Base-by-base conservation (phyloP, 2,888 invertebrate genomes). In the Pristionchus exspectatus region DNA sequence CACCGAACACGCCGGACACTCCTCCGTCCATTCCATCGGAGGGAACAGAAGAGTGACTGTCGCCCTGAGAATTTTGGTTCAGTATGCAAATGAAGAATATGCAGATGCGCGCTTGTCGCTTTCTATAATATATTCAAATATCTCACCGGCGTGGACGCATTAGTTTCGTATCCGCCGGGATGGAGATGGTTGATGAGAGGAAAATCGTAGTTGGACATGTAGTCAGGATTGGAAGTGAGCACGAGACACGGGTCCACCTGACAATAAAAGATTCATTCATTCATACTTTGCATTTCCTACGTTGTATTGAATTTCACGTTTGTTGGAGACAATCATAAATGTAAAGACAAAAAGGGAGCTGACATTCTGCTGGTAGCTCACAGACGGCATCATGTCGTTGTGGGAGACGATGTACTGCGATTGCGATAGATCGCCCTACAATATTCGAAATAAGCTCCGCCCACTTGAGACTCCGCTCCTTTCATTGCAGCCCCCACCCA, bases 201-300 rank as follows among this genome's bases (percentile, higher is more conserved):
- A 50, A 92, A 93, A 89, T 93, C 93, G 87, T 92, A 93, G 88
- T 91, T 92, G 18, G 93, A 90, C 88, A 91, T 90, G 90, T 93
- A 93, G 10, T 93, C 93, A 66, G 91, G 91, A 10, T 27, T 27
- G 1, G 91, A 66, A 27, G 91, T 88, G 54, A 93, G 90, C 18
- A 93, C 81, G 12, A 92, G 91, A 56, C 92, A 92, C 33, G 90
- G 91, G 87, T 93, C 93, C 69, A 93, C 74, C 91, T 91, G 87
- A 63, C 92, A 91, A 27, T 44, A 56, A 56, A 14, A 56, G 12
- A 18, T 56, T 12, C 12, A 56, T 56, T 56, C 18, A 14, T 16
- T 56, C 14, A 4, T 18, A 12, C 0, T 21, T 18, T 21, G 7
- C 10, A 27, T 66, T 66, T 66, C 66, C 2, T 12, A n/a, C 10